Conservation (phyloP, 1,140 invertebrate genomes). For the Lineus longissimus region DNA sequence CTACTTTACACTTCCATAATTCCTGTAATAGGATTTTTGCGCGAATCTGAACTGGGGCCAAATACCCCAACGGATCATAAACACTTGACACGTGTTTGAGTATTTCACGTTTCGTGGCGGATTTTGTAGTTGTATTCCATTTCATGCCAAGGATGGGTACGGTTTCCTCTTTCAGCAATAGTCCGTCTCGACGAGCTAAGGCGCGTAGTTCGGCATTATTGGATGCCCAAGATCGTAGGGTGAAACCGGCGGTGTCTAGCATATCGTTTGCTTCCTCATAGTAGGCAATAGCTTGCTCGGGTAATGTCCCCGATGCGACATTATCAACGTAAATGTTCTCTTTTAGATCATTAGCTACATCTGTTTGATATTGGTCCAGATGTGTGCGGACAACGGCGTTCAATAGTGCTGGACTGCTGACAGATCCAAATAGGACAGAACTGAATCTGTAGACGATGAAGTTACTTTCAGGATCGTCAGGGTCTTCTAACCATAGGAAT, state of each 20-base stretch:
- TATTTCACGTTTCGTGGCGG: slow-evolving; percentile 6
- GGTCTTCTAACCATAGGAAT: too few species aligned
- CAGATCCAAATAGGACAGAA: too few species aligned
- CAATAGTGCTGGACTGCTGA: too few species aligned
- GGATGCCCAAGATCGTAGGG: neutral
- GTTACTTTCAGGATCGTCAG: too few species aligned
- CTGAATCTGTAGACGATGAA: too few species aligned
- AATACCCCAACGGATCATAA: slow-evolving; percentile 55
- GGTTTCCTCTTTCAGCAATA: neutral
- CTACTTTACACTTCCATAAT: slow-evolving; percentile 43
- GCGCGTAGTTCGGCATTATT: neutral
- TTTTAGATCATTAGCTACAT: neutral
- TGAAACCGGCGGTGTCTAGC: neutral
- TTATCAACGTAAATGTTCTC: slow-evolving; percentile 4
- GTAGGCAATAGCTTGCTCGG: neutral
- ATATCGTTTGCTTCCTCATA: neutral
- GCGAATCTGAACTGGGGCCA: slow-evolving; percentile 42
- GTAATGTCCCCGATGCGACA: neutral
- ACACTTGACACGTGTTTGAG: slow-evolving; percentile 23
- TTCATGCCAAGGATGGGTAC: neutral
- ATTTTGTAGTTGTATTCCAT: neutral
- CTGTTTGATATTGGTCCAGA: neutral
- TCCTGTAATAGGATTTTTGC: slow-evolving; percentile 53
- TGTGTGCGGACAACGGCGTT: too few species aligned
- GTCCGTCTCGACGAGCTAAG: neutral